These are phyloP conservation scores for Schizothorax lantsangensis DNA, from an alignment of 2,797 vertebrate species.

Conservation along the genomic window DNA sequence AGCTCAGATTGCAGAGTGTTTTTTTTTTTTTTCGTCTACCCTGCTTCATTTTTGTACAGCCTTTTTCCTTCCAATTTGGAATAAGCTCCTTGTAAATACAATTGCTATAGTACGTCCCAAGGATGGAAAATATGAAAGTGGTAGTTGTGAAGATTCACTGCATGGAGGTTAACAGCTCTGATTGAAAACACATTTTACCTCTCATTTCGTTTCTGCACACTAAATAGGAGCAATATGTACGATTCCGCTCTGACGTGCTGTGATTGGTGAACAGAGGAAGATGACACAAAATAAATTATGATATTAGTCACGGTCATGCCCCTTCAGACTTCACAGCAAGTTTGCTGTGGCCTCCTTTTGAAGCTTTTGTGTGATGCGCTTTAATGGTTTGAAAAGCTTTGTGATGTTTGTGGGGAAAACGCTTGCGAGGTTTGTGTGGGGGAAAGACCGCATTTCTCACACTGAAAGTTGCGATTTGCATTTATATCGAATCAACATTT, in stretches of 20 bases:
- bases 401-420: constrained; percentile 7
- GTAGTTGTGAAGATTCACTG: constrained; percentile 57
- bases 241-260: constrained; percentile 34
- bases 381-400: constrained; percentile 35
- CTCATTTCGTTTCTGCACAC: constrained; percentile 47
- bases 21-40: constrained; percentile 33
- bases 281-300: constrained; percentile 39
- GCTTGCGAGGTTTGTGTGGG: not conserved
- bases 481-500: constrained; percentile 13
- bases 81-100: constrained; percentile 62
- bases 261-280: constrained; percentile 21
- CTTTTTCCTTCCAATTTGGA: constrained; percentile 60
- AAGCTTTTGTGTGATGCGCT: constrained; percentile 25
- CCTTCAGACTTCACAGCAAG: constrained; percentile 29
- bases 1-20: constrained; percentile 56
- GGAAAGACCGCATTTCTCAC: constrained; percentile 26
- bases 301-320: constrained; percentile 40
- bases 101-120: constrained; percentile 59
- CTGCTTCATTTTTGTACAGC: constrained; percentile 44
- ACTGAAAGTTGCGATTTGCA: constrained; percentile 21
- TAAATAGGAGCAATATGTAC: constrained; percentile 46
- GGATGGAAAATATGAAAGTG: constrained; percentile 62
- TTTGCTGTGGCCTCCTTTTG: constrained; percentile 35
- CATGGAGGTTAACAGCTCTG: constrained; percentile 53
- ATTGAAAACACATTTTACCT: constrained; percentile 62